Evolutionary conservation across 1,140 invertebrate genomes (phyloP).

Genomic region (Danaus plexippus): DNA sequence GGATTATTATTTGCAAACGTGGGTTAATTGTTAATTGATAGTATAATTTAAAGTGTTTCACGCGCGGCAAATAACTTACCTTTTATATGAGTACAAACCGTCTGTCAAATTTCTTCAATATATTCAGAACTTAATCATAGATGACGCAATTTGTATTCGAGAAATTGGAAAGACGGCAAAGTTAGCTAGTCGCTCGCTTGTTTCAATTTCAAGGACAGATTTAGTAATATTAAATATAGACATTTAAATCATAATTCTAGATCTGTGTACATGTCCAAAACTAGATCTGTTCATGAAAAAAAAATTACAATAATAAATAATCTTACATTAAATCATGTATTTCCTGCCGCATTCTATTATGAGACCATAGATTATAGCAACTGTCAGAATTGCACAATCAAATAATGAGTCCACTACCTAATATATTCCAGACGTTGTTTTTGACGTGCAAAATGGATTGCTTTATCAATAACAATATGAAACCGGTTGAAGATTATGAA

Average conservation of each 20-base stretch:
- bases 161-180: constrained; percentile 17
- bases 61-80: constrained; percentile 20
- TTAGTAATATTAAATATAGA: background rate
- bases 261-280: background rate
- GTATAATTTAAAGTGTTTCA: constrained; percentile 16
- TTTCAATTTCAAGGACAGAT: constrained; percentile 14
- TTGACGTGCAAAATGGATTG: constrained; percentile 17
- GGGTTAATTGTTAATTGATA: constrained; percentile 20
- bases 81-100: constrained; percentile 23
- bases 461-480: constrained; percentile 3
- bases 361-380: constrained; percentile 19
- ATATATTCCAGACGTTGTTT: background rate
- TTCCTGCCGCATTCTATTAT: constrained; percentile 19
- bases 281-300: constrained; percentile 6
- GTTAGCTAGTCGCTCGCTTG: constrained; percentile 18
- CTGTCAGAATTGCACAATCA: constrained; percentile 27
- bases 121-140: constrained; percentile 6
- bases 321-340: constrained; percentile 13
- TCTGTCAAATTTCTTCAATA: constrained; percentile 15
- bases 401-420: constrained; percentile 7
- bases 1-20: constrained; percentile 16
- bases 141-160: constrained; percentile 8
- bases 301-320: constrained; percentile 4
- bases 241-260: background rate
- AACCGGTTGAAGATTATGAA: too few relatives aligned